phyloP scores from a whole-genome alignment of 2,888 invertebrate genomes.

The Pyrrhosoma nymphula region DNA sequence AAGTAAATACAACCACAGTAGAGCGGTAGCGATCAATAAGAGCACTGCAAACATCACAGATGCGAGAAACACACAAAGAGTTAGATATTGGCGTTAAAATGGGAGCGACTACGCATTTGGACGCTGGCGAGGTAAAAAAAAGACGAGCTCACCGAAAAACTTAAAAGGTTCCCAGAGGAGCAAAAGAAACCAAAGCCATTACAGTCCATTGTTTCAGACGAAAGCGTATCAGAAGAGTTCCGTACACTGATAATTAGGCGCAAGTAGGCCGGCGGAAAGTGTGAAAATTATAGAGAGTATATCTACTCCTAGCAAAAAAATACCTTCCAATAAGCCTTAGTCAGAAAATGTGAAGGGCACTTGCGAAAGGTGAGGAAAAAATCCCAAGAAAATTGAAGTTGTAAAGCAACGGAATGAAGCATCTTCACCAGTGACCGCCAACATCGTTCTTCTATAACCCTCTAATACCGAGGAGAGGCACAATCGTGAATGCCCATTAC shows the following conservation, averaged over 20 bases:
- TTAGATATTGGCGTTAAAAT: not conserved
- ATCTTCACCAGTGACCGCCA: not conserved
- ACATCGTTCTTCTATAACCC: too few relatives aligned
- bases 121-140: not conserved
- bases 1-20: too few relatives aligned
- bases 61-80: not conserved
- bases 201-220: slow-evolving; percentile 30
- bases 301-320: not conserved
- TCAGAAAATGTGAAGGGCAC: not conserved
- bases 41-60: not conserved
- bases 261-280: slow-evolving; percentile 39
- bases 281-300: slow-evolving; percentile 29
- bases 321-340: not conserved
- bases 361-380: not conserved
- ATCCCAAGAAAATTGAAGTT: not conserved
- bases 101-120: not conserved
- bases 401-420: not conserved
- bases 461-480: too few relatives aligned
- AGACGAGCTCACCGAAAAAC: not conserved
- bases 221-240: not conserved
- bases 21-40: too few relatives aligned
- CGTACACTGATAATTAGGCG: not conserved
- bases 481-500: too few relatives aligned
- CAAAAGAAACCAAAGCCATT: not conserved
- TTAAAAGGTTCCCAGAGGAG: not conserved